phyloP scores from a whole-genome alignment of 2,113 vertebrate species.

The Redunca redunca region DNA sequence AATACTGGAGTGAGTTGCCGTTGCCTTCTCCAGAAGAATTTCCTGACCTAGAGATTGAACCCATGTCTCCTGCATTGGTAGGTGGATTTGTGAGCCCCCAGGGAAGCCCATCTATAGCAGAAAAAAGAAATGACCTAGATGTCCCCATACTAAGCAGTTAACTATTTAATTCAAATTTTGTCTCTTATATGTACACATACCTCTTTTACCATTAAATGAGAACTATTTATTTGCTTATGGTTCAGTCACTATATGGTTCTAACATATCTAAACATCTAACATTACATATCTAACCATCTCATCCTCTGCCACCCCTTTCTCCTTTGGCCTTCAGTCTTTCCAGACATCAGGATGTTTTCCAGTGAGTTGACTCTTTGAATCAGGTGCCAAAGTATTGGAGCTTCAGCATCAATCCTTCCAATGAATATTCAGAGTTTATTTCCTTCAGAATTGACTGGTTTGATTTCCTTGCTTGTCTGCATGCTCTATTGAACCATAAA shows the following conservation, averaged over 20 bases:
- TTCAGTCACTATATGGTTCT: background rate
- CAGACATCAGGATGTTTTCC: background rate
- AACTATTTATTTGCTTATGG: background rate
- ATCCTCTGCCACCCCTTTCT: background rate
- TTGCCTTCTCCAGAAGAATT: background rate
- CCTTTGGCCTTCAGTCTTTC: background rate
- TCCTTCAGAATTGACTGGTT: background rate
- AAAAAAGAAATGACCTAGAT: background rate
- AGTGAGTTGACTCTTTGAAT: background rate
- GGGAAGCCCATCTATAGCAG: background rate
- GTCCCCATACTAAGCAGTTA: background rate
- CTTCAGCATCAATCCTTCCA: background rate
- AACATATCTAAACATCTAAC: background rate
- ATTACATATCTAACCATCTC: background rate
- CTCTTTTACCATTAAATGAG: background rate
- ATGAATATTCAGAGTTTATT: background rate
- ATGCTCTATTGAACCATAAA: background rate
- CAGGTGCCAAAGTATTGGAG: background rate
- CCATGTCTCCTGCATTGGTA: background rate
- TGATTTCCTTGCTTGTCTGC: background rate
- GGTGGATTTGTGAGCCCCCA: background rate
- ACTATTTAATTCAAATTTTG: background rate
- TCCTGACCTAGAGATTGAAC: background rate
- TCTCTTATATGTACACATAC: background rate
- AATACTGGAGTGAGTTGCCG: background rate